Evolutionary conservation across 2,797 vertebrate species (phyloP), one percentile per base, ranked within the genome.

Genomic region (Octomys mimax): DNA sequence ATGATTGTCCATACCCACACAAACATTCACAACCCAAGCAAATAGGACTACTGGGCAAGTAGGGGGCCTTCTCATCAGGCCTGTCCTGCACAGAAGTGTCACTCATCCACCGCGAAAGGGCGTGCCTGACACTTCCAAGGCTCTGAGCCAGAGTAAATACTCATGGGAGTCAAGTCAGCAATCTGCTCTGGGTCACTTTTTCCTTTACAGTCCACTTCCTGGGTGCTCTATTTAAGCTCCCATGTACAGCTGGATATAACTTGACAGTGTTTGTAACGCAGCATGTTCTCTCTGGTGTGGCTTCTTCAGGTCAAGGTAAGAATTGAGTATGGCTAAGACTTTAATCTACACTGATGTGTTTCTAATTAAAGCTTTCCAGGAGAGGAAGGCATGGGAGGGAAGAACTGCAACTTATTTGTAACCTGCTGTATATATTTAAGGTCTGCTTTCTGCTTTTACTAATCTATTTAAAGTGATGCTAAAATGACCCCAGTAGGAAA

Each of bases 321-420:
- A 98, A 97, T 87, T 89, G 82, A 87, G 21, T 78, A 88, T 52
- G n/a, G 96, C 66, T 98, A 98, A 98, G 98, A 86, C 97, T 68
- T 97, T 98, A 98, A 98, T 98, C 98, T 97, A 82, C n/a, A 89
- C 96, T 97, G 95, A 71, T 97, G 95, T 68, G 82, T 97, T 98
- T 96, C 85, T 95, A 93, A 98, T 98, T 98, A 98, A 98, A 98
- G 97, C 95, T 96, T 83, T 91, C 96, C 92, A 83, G 85, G 92
- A 49, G 4, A 0, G 4, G 11, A 57, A 6, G 39, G 46, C 14
- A 9, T 0, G 4, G 42, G 52, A 62, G 71, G 46, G 70, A 42
- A 61, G 39, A 59, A 24, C n/a, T 16, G 10, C 6, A 6, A 54
- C 16, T 83, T 89, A 1, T 66, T 71, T 79, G 66, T 68, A 82